Base-by-base conservation (phyloP, 2,113 vertebrate species). In the Petrocephalus microphthalmus region DNA sequence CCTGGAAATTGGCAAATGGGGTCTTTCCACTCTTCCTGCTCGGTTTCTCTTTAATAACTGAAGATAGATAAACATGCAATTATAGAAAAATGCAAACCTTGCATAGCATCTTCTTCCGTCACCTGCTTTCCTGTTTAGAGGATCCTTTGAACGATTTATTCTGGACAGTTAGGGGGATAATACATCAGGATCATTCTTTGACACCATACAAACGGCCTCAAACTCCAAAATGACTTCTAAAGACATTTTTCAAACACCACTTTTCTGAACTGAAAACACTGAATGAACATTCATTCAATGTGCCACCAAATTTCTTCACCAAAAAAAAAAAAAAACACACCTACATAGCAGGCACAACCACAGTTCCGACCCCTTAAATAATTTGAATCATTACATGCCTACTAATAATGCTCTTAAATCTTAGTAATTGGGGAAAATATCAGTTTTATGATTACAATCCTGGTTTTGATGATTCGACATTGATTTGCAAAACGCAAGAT, bases 111-210 rank as follows among this genome's bases (percentile, higher is more conserved):
- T 78, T 60, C 54, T 64, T 84, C 88, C 83, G 92, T 95, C 93
- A 95, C 92, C 95, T 94, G 92, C 88, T 85, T 20, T 91, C 91
- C 86, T 88, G 85, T 78, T 91, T 90, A 54, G 89, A 90, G 60
- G 93, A 90, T 37, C 89, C 89, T 92, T 93, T 95, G 51, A 96
- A 91, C 45, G 91, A 93, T 92, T 95, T 96, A 92, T 94, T 94
- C 95, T 96, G 84, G 56, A 19, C 15, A 7, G 42, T 88, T 37
- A 64, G n/a, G 0, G 10, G n/a, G 37, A 49, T 47, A 51, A 47
- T 85, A 86, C 15, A 45, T 33, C 10, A 67, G 42, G n/a, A 87
- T 52, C 13, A 87, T 67, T 22, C 2, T 0, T 10, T 10, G 17
- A 22, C 64, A 37, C 51, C 47, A 45, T 45, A 57, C 33, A 42